Evolutionary conservation across 2,888 invertebrate species (phyloP), one percentile per base, ranked within the genome.

Genomic region (Drosophila longiperda): DNA sequence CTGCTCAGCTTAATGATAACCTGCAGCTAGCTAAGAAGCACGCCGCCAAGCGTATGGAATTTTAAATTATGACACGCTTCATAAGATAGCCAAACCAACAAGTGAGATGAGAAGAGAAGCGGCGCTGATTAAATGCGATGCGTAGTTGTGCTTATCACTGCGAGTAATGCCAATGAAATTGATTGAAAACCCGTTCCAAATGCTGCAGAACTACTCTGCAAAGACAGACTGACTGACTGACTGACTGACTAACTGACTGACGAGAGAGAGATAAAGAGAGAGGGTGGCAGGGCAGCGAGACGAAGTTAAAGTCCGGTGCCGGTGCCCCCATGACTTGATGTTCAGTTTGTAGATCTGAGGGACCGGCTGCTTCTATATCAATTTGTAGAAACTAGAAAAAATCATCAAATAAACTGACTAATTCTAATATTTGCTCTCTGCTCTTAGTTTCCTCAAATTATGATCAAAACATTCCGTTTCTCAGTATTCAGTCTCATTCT

Each of bases 11-110:
- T 48, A 40, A 60, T 69, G 84, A 85, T 87, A 85, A 87, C 82
- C 82, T 81, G 68, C 36, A 65, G 66, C 63, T 9, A 12, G 26
- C 63, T 49, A 68, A 82, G 68, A 54, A 73, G 73, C 66, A 59
- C 48, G 59, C 66, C 66, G 62, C 57, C 48, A 29, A 34, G 20
- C 52, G 20, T 20, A 55, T 76, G 68, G 68, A 59, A 77, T 73
- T 77, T 77, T 40, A 45, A 75, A 84, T 80, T 84, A 82, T 82
- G 76, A 84, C 85, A 81, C 79, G 72, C 73, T 63, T 53, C 76
- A 52, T 20, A 34, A 64, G 73, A 77, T 63, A 73, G 66, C 73
- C 36, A 49, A 48, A 38, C 9, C 23, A 58, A 12, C 15, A 45
- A 15, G 20, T 40, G n/a, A 42, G 55, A 55, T 29, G 23, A 17